Base-by-base conservation (phyloP, 2,113 vertebrate species). In the Callionymus lyra region DNA sequence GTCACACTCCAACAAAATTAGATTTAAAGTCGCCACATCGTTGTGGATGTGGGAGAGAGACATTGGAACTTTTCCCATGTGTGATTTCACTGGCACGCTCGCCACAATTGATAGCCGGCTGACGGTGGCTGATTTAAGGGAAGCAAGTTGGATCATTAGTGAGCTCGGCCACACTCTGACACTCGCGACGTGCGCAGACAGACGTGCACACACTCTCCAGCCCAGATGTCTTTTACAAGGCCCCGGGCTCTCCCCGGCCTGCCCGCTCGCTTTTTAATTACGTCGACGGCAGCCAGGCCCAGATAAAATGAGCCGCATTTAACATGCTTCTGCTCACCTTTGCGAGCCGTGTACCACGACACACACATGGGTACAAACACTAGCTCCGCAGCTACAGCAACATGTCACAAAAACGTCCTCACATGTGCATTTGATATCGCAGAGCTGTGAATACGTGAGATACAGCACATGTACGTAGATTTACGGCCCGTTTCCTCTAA, bases 141-240 rank as follows among this genome's bases (percentile, higher is more conserved):
- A 53, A 59, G 68, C 38, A 42, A 60, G 50, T 67, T 40, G 44
- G 65, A 55, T 79, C 70, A 65, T 79, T 77, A 75, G 67, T 62
- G 63, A 72, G 62, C 34, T 8, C 41, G 43, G 58, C 65, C 51
- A 60, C 69, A 74, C 74, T 74, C 60, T 79, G 53, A 77, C 65
- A 74, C 69, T 70, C 65, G 62, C 48, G 53, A 48, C 54, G 43
- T 56, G 61, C 43, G 52, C 47, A 39, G 46, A 34, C 41, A 45
- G 55, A 40, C 38, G 35, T 44, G 36, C 49, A 47, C 59, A 57
- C 67, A 64, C 51, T 61, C 72, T 61, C 53, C 47, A 74, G 59
- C 68, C 63, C 79, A 82, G 77, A 82, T 82, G 79, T 70, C 58
- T 78, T 82, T 82, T 80, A 82, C 77, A 80, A 80, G 79, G 70